These are phyloP conservation scores for Achroia grisella DNA, from an alignment of 1,140 invertebrate genomes.

Conservation along the genomic window DNA sequence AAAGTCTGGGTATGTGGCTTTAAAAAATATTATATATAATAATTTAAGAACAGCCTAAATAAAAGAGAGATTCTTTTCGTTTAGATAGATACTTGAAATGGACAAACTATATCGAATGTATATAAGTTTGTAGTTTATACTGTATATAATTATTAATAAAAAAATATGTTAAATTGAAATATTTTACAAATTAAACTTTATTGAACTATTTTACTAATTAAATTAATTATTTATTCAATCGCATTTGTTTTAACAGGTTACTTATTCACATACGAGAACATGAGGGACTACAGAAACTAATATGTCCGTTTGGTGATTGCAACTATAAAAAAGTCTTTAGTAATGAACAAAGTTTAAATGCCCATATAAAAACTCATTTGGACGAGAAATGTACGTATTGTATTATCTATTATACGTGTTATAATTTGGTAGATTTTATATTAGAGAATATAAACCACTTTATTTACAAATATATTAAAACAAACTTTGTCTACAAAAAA, in stretches of 20 bases:
- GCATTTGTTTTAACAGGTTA: constrained; percentile 22
- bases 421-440: background rate
- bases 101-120: no score
- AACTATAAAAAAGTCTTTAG: constrained; percentile 24
- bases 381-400: constrained; percentile 33
- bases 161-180: no score
- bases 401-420: background rate
- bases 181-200: no score
- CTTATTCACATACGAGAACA: constrained; percentile 32
- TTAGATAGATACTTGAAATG: no score
- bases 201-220: no score
- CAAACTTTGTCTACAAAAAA: no score
- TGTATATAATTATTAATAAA: no score
- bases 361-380: constrained; percentile 39
- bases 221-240: constrained; percentile 1
- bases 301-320: constrained; percentile 36
- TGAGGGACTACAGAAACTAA: constrained; percentile 20
- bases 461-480: no score
- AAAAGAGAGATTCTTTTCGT: no score
- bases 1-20: constrained; percentile 26
- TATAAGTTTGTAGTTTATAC: no score
- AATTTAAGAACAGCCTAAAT: no score
- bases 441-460: background rate
- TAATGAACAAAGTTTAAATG: constrained; percentile 17
- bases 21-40: no score